Evolutionary conservation across 2,888 invertebrate species (phyloP).

Genomic region (Zygaena filipendulae): DNA sequence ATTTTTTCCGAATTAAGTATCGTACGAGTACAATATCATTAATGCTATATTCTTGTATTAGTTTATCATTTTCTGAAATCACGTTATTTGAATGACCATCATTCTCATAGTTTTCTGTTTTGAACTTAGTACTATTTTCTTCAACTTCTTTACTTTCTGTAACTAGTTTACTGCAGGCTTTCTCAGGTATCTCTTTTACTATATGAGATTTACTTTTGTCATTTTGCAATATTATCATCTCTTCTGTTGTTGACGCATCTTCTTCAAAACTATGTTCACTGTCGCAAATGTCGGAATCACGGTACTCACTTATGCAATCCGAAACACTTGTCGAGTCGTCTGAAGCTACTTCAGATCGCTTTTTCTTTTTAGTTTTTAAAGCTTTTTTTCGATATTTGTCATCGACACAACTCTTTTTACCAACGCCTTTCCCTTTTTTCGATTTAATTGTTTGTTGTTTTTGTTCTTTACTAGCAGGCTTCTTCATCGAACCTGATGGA

Average conservation of each 20-base stretch:
- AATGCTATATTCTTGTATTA: conserved; percentile 2
- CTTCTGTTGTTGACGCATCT: conserved; percentile 6
- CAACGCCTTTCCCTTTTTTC: conserved; percentile 12
- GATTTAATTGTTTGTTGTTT: conserved; percentile 1
- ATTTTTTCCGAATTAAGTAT: conserved; percentile 7
- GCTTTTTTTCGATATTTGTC: conserved; percentile 8
- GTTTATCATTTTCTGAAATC: neutral
- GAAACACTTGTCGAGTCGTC: conserved; percentile 11
- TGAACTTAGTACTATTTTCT: conserved; percentile 7
- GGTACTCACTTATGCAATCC: conserved; percentile 13
- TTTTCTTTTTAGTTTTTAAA: conserved; percentile 2
- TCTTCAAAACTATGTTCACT: conserved; percentile 1
- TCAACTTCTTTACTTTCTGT: conserved; percentile 4
- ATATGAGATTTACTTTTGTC: conserved; percentile 2
- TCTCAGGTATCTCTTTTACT: conserved; percentile 1
- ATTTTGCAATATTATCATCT: conserved; percentile 8
- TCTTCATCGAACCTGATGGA: conserved; percentile 10
- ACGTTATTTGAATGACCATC: too few relatives aligned
- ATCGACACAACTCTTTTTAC: conserved; percentile 10
- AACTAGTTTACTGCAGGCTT: conserved; percentile 2
- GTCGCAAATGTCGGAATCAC: conserved; percentile 11
- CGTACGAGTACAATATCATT: conserved; percentile 6
- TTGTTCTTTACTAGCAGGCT: conserved; percentile 2
- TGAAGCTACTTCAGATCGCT: too few relatives aligned
- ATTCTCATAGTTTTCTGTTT: too few relatives aligned